Percentiles rank a stretch among this genome's conserved stretches.
These are phyloP conservation scores for Drosophila repleta DNA, from an alignment of 1,140 invertebrate genomes.

Conservation along the genomic window DNA sequence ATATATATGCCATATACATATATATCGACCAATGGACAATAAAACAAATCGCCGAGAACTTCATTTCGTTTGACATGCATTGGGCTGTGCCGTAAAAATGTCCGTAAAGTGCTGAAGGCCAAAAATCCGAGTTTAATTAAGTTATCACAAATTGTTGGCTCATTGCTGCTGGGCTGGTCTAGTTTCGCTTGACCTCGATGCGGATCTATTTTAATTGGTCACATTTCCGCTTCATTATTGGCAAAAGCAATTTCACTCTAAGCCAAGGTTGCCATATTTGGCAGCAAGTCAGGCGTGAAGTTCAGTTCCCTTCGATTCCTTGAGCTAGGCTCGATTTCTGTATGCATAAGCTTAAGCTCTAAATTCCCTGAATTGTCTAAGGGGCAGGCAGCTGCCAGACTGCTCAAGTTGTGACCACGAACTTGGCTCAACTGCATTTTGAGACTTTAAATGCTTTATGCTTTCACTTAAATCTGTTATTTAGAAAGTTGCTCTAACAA, in stretches of 20 bases:
- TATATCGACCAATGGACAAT: constrained; percentile 58
- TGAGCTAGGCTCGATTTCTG: too few species aligned
- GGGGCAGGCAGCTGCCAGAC: too few species aligned
- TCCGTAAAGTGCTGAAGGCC: constrained; percentile 63
- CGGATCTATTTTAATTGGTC: constrained; percentile 31
- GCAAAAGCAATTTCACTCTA: background rate
- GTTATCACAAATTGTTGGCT: constrained; percentile 77
- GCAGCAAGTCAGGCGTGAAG: too few species aligned
- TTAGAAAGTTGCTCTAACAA: background rate
- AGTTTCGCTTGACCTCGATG: constrained; percentile 19
- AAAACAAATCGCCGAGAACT: constrained; percentile 79
- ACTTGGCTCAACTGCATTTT: background rate
- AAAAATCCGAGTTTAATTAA: constrained; percentile 78
- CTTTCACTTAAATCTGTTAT: too few species aligned
- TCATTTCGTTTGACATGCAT: constrained; percentile 50
- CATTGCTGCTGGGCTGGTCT: constrained; percentile 58
- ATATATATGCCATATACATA: constrained; percentile 33
- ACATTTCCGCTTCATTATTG: constrained; percentile 22
- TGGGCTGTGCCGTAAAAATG: constrained; percentile 52
- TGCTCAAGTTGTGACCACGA: too few species aligned
- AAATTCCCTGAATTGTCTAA: too few species aligned
- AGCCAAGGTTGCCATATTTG: background rate
- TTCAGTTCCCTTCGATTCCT: too few species aligned
- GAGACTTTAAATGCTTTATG: too few species aligned
- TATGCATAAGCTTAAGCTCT: too few species aligned